A percentile compares a stretch with the other conserved stretches of the same genome.
phyloP scores from a whole-genome alignment of 1,140 invertebrate species.

The Onthophagus taurus region DNA sequence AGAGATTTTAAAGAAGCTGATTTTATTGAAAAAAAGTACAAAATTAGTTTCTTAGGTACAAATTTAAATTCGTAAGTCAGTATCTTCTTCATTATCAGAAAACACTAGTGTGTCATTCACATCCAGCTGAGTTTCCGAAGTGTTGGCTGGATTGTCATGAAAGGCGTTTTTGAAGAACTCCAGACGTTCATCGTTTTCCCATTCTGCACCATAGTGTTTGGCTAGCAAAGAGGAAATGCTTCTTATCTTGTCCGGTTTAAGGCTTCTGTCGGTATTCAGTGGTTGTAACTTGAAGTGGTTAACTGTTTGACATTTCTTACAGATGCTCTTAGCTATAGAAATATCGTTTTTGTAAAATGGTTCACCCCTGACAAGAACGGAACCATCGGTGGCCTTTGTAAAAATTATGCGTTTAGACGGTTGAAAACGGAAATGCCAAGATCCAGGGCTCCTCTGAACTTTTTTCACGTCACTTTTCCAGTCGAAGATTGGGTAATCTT shows the following conservation, averaged over 20 bases:
- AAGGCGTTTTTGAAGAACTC: slow-evolving; percentile 7
- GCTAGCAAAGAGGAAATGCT: slow-evolving; percentile 2
- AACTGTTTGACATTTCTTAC: slow-evolving; percentile 1
- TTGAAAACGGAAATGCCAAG: slow-evolving; percentile 3
- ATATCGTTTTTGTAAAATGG: slow-evolving; percentile 4
- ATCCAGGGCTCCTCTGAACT: neutral
- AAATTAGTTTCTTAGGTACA: slow-evolving; percentile 1
- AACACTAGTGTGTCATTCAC: neutral
- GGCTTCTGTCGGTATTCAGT: slow-evolving; percentile 10
- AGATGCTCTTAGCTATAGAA: neutral
- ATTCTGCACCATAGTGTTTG: neutral
- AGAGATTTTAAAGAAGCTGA: slow-evolving; percentile 2
- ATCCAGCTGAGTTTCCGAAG: slow-evolving; percentile 1
- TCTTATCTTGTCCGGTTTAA: slow-evolving; percentile 7
- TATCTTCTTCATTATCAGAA: too few species aligned
- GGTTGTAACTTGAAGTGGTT: slow-evolving; percentile 4
- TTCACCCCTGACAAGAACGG: slow-evolving; percentile 7
- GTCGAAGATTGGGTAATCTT: slow-evolving; percentile 2
- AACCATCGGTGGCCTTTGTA: slow-evolving; percentile 4
- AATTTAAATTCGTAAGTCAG: too few species aligned
- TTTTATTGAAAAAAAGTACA: slow-evolving; percentile 3
- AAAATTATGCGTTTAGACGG: slow-evolving; percentile 9
- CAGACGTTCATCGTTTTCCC: neutral
- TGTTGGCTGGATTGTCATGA: slow-evolving; percentile 1
- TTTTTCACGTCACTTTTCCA: slow-evolving; percentile 2